phyloP scores from a whole-genome alignment of 2,113 vertebrate species.

The Crypturellus undulatus region DNA sequence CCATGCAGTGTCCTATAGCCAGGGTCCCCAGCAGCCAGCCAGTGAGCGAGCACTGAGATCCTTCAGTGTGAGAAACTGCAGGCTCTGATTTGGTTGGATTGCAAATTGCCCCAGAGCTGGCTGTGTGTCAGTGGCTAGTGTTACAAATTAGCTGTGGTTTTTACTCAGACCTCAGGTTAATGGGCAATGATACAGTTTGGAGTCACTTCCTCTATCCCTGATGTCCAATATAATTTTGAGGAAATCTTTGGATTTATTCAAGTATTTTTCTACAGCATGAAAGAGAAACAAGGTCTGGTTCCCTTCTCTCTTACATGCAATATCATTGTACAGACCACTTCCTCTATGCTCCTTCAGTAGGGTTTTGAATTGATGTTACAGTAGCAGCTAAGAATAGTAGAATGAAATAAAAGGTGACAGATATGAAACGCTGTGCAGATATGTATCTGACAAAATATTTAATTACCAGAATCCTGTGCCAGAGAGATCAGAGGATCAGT shows the following conservation, averaged over 20 bases:
- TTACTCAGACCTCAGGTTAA: not conserved
- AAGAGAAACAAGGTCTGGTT: not conserved
- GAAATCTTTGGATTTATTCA: constrained; percentile 23
- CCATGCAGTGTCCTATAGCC: not conserved
- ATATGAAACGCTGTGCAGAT: not conserved
- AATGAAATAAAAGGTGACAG: not conserved
- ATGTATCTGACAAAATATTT: not conserved
- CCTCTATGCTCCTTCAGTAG: not conserved
- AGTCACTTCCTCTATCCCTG: not conserved
- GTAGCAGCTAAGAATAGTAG: not conserved
- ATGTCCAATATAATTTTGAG: not conserved
- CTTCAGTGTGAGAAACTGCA: not conserved
- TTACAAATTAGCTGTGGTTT: not conserved
- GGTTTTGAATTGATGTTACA: not conserved
- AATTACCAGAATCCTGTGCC: not conserved
- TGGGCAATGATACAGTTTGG: not conserved
- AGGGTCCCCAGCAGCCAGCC: not conserved
- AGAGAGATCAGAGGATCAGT: not conserved
- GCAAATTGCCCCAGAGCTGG: not conserved
- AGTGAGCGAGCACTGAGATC: not conserved
- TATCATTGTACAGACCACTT: not conserved
- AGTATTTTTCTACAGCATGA: not conserved
- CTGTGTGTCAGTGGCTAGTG: not conserved
- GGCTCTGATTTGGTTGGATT: not conserved
- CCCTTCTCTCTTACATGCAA: not conserved